Evolutionary conservation across 2,797 vertebrate genomes (phyloP).

Genomic region (Sebastes matsubarae): DNA sequence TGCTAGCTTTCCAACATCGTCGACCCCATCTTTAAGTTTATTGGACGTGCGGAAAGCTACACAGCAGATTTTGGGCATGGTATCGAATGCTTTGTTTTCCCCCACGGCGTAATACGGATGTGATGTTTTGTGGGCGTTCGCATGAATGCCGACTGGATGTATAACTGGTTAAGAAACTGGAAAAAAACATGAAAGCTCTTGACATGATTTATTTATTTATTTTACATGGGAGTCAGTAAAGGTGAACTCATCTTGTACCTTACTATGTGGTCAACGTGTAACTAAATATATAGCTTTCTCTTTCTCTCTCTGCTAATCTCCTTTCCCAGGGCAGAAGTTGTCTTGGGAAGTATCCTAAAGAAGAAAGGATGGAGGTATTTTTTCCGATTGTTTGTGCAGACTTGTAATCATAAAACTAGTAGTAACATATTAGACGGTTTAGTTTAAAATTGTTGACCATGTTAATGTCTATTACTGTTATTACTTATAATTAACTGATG

Average conservation of each 20-base stretch:
- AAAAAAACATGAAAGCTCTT: background rate
- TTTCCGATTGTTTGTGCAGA: background rate
- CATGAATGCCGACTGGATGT: too few species aligned
- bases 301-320: background rate
- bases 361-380: slow-evolving; percentile 96
- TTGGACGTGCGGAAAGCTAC: too few species aligned
- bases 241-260: background rate
- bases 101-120: too few species aligned
- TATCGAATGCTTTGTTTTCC: too few species aligned
- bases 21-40: too few species aligned
- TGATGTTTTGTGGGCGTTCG: too few species aligned
- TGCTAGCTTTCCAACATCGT: too few species aligned
- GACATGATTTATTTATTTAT: background rate
- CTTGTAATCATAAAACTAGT: background rate
- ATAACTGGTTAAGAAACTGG: background rate
- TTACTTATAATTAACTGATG: background rate
- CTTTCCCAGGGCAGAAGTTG: slow-evolving; percentile 88
- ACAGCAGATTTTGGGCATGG: too few species aligned
- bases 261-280: background rate
- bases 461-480: too few species aligned
- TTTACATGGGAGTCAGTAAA: background rate
- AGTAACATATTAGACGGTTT: background rate
- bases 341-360: slow-evolving; percentile 93
- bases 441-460: background rate
- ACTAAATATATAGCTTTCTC: background rate